These are phyloP conservation scores for Myotis planiceps DNA, from an alignment of 2,797 vertebrate genomes.

Conservation along the genomic window DNA sequence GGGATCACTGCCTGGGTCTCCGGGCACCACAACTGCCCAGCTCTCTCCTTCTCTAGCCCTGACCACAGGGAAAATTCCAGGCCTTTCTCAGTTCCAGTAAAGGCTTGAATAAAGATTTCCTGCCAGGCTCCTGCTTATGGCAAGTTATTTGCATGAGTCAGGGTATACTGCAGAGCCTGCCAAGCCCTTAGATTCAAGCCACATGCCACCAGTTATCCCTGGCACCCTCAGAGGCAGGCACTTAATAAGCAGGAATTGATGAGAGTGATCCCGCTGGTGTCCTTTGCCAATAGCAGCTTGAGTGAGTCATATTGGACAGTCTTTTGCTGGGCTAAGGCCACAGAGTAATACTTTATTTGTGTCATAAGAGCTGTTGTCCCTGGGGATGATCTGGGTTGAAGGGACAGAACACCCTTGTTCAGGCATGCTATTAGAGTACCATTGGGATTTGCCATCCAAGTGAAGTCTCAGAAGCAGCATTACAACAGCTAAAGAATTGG, in stretches of 20 bases:
- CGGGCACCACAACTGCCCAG: too few relatives aligned
- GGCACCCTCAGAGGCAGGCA: neutral
- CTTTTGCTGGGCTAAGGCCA: neutral
- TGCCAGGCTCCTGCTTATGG: neutral
- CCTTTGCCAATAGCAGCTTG: neutral
- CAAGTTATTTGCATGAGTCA: too few relatives aligned
- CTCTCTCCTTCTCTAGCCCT: too few relatives aligned
- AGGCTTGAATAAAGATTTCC: neutral
- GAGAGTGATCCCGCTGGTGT: neutral
- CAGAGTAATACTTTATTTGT: neutral
- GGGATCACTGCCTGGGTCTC: neutral
- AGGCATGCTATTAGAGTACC: fast-evolving
- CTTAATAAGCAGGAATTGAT: neutral
- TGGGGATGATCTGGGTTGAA: neutral
- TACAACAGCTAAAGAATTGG: neutral
- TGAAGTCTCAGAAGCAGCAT: neutral
- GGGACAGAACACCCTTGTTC: neutral
- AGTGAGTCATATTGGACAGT: neutral
- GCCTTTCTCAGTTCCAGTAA: neutral
- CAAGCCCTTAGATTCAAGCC: neutral
- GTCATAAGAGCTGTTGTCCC: neutral
- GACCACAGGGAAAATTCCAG: neutral
- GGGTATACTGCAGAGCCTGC: neutral
- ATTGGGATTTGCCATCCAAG: neutral
- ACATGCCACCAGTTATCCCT: neutral